Evolutionary conservation across 2,113 vertebrate genomes (phyloP).

Genomic region (Sylvia atricapilla): DNA sequence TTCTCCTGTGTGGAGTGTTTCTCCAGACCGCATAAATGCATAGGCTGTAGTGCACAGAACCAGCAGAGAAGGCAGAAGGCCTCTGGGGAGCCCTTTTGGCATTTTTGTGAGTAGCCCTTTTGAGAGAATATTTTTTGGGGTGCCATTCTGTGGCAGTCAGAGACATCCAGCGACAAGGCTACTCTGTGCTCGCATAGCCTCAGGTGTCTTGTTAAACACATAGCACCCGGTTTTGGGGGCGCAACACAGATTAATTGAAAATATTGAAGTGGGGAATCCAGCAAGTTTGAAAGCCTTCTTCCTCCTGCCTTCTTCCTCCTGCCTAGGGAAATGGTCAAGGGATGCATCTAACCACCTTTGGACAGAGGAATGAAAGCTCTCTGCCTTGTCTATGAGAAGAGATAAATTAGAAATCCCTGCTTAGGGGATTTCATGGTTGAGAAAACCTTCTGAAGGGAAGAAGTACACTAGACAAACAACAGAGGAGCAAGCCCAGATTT

Average conservation of each 20-base stretch:
- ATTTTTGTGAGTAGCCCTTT: neutral
- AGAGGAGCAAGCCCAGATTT: neutral
- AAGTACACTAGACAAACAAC: neutral
- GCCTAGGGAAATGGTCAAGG: neutral
- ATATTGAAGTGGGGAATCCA: neutral
- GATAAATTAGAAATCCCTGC: neutral
- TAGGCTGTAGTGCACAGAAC: fast-evolving
- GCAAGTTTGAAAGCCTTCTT: neutral
- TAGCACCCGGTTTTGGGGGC: neutral
- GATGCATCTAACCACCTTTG: neutral
- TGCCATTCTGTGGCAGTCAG: neutral
- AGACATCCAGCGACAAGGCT: neutral
- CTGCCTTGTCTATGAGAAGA: neutral
- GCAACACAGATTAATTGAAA: neutral
- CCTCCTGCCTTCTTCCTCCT: neutral
- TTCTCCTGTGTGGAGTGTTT: neutral
- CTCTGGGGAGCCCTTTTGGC: neutral
- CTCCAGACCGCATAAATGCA: neutral
- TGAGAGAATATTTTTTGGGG: neutral
- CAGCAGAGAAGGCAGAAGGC: neutral
- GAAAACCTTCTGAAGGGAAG: neutral
- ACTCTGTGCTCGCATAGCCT: neutral
- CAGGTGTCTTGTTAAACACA: neutral
- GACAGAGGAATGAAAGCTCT: neutral
- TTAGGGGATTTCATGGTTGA: neutral